These are phyloP conservation scores for Porites cylindrica DNA, from an alignment of 92 coral and sea anemone genomes.

Conservation along the genomic window DNA sequence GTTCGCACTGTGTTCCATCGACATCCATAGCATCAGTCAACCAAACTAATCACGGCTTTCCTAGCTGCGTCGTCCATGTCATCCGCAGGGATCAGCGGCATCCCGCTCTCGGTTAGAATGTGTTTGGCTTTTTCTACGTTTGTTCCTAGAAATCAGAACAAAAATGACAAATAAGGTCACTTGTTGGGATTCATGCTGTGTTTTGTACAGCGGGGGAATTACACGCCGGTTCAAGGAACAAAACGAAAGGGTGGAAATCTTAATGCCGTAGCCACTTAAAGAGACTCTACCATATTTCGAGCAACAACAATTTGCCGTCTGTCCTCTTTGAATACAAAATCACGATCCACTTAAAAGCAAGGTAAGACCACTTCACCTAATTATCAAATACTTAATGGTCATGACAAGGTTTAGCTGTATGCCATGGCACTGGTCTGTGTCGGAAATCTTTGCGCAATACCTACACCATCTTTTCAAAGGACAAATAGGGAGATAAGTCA, in stretches of 20 bases:
- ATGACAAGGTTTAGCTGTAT: too few relatives aligned
- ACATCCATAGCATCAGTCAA: conserved; percentile 30
- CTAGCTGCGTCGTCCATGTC: conserved; percentile 98
- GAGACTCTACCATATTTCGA: too few relatives aligned
- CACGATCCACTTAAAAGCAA: too few relatives aligned
- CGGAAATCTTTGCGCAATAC: too few relatives aligned
- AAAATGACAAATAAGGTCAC: neutral
- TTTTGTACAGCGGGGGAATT: too few relatives aligned
- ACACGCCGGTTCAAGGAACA: neutral
- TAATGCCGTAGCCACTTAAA: neutral
- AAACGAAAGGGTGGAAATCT: neutral
- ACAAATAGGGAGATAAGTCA: too few relatives aligned
- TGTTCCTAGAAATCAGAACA: conserved; percentile 59
- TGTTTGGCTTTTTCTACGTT: conserved; percentile 86
- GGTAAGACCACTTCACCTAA: too few relatives aligned
- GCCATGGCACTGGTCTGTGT: too few relatives aligned
- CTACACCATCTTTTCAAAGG: too few relatives aligned
- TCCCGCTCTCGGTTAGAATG: conserved; percentile 86
- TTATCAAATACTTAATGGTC: too few relatives aligned
- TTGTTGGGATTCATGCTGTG: neutral
- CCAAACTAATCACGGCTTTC: conserved; percentile 87
- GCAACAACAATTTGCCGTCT: too few relatives aligned
- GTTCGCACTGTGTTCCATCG: neutral
- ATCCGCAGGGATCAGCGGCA: conserved; percentile 89
- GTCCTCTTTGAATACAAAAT: too few relatives aligned